Percentiles rank a stretch among this genome's conserved stretches.
phyloP scores from a whole-genome alignment of 2,888 invertebrate species.

The Microctonus brassicae region DNA sequence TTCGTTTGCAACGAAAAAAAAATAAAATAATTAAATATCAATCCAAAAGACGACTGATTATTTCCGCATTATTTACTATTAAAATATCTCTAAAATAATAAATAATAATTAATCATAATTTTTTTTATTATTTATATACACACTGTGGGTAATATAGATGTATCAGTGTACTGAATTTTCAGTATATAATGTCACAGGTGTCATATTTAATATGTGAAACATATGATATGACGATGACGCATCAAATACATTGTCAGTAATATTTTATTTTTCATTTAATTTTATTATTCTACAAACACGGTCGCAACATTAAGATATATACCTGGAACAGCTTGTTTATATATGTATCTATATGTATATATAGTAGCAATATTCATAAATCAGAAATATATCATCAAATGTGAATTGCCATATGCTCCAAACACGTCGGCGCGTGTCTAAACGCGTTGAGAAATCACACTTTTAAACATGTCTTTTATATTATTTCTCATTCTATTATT shows the following conservation, averaged over 20 bases:
- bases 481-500: neutral
- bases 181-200: neutral
- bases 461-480: slow-evolving; percentile 4
- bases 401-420: slow-evolving; percentile 1
- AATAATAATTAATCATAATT: neutral
- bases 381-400: slow-evolving; percentile 3
- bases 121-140: neutral
- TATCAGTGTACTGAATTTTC: too few relatives aligned
- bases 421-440: slow-evolving; percentile 9
- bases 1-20: neutral
- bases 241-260: neutral
- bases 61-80: neutral
- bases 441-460: slow-evolving; percentile 4
- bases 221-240: neutral
- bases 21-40: neutral
- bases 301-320: neutral
- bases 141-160: neutral
- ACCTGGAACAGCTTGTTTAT: neutral
- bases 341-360: neutral
- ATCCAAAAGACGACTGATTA: neutral
- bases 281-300: neutral
- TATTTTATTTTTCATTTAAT: neutral
- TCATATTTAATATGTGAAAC: neutral
- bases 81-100: neutral
- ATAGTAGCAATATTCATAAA: slow-evolving; percentile 7